Conservation (phyloP, 2,113 vertebrate genomes). For the Nibea albiflora region DNA sequence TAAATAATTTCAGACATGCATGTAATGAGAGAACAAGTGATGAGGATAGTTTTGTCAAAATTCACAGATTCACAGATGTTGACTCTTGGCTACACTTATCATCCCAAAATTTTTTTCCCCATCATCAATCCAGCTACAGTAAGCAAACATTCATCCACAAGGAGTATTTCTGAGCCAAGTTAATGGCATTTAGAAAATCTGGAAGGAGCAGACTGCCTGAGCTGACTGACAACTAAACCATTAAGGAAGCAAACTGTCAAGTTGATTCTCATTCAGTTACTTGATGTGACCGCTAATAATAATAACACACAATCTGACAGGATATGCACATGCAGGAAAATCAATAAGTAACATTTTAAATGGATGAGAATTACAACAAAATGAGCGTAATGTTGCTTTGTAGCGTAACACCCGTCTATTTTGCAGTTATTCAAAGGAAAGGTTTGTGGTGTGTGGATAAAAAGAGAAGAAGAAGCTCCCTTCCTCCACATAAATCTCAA, state of each 20-base stretch:
- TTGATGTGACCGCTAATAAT: no score
- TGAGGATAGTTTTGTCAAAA: conserved; percentile 37
- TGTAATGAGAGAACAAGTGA: conserved; percentile 37
- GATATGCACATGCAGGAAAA: background rate
- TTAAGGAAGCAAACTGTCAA: background rate
- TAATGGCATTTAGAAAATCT: background rate
- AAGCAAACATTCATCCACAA: conserved; percentile 15
- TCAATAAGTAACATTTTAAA: background rate
- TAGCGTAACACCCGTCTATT: background rate
- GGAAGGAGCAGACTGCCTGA: background rate
- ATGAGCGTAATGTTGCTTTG: background rate
- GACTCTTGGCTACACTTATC: conserved; percentile 17
- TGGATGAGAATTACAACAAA: no score
- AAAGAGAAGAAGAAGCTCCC: background rate
- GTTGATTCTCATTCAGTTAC: background rate
- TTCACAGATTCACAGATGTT: conserved; percentile 20
- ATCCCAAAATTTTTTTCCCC: background rate
- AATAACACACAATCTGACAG: background rate
- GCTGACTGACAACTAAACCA: background rate
- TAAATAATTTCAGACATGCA: conserved; percentile 35
- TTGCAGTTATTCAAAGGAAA: background rate
- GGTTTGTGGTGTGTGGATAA: background rate
- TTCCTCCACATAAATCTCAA: background rate
- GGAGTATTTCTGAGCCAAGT: conserved; percentile 7
- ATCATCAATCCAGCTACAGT: conserved; percentile 15